These are phyloP conservation scores for Polypedilum pembai DNA, from an alignment of 1,140 invertebrate species.

Conservation along the genomic window DNA sequence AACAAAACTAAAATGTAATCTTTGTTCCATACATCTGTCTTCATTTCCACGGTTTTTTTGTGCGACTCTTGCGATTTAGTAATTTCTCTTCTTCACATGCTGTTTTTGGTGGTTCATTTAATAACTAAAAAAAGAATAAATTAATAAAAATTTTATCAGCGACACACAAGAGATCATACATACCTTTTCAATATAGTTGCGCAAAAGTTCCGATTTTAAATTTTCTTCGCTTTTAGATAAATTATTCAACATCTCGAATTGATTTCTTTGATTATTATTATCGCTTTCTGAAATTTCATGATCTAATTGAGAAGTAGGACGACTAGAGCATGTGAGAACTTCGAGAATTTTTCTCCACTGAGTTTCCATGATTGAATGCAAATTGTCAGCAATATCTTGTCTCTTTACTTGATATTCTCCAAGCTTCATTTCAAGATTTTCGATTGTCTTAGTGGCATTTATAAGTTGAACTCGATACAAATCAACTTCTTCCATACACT, in stretches of 20 bases:
- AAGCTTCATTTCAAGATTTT: conserved; percentile 53
- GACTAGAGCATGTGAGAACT: conserved; percentile 53
- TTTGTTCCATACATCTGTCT: not conserved
- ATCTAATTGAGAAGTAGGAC: conserved; percentile 31
- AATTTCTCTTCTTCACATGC: not conserved
- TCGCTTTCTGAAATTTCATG: conserved; percentile 34
- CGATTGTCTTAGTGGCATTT: conserved; percentile 56
- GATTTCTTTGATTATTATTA: conserved; percentile 39
- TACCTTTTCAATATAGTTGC: conserved; percentile 41
- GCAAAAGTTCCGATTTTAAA: conserved; percentile 39
- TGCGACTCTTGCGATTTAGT: not conserved
- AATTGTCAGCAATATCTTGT: conserved; percentile 57
- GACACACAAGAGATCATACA: no score
- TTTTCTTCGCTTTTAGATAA: conserved; percentile 34
- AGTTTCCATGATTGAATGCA: conserved; percentile 69
- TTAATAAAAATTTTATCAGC: not conserved
- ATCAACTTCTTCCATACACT: conserved; percentile 65
- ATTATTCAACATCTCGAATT: conserved; percentile 35
- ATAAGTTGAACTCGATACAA: conserved; percentile 57
- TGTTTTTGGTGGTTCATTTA: conserved; percentile 38
- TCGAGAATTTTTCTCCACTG: conserved; percentile 68
- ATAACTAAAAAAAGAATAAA: conserved; percentile 31
- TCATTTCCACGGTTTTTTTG: not conserved
- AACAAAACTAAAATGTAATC: not conserved
- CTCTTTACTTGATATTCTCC: conserved; percentile 48